Evolutionary conservation across 2,113 vertebrate genomes (phyloP).

Genomic region (Platysternon megacephalum): DNA sequence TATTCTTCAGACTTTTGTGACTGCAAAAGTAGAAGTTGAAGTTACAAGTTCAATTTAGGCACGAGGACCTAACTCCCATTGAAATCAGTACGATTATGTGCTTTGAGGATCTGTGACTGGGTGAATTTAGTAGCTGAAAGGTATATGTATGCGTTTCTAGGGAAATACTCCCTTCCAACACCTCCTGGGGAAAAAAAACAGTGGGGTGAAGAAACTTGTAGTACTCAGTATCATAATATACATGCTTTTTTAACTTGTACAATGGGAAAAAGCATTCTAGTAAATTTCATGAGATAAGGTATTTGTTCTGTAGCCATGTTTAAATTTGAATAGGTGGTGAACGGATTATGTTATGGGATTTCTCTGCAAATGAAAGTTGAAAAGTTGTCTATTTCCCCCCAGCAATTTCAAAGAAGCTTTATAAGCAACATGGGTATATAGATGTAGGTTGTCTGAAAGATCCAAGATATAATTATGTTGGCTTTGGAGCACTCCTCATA

Average conservation of each 20-base stretch:
- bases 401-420: not conserved
- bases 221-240: not conserved
- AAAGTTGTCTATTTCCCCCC: not conserved
- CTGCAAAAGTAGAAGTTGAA: not conserved
- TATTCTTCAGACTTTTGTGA: not conserved
- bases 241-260: not conserved
- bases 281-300: not conserved
- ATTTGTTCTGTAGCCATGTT: not conserved
- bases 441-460: not conserved
- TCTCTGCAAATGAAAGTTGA: not conserved
- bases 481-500: slow-evolving; percentile 1
- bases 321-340: not conserved
- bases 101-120: not conserved
- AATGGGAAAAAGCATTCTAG: not conserved
- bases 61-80: not conserved
- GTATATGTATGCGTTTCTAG: not conserved
- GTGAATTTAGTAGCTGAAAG: not conserved
- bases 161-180: not conserved
- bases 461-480: not conserved
- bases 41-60: not conserved
- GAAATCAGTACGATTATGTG: not conserved
- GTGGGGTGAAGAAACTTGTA: not conserved
- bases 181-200: not conserved
- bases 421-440: not conserved
- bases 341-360: not conserved